A percentile compares a stretch with the other conserved stretches of the same genome.
Conservation (phyloP, 2,113 vertebrate species). For the Chaetops frenatus region DNA sequence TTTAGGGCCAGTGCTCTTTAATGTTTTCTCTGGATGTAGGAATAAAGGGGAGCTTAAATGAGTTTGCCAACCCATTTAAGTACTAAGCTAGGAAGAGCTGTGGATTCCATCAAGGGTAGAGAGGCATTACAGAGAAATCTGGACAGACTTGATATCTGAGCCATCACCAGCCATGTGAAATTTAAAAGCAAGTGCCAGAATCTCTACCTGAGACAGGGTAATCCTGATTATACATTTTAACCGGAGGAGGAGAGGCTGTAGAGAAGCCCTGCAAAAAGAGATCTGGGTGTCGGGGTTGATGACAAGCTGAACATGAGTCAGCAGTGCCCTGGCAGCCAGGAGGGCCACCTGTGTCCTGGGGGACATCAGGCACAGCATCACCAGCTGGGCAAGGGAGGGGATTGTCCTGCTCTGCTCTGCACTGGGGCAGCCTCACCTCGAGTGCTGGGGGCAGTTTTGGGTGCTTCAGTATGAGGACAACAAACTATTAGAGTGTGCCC, state of each 20-base stretch:
- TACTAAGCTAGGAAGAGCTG: background rate
- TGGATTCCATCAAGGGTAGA: accelerated
- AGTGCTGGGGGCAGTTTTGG: background rate
- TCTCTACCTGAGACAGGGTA: background rate
- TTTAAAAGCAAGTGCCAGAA: background rate
- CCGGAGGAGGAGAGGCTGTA: background rate
- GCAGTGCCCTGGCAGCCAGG: background rate
- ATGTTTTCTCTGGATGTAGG: background rate
- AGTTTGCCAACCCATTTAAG: background rate
- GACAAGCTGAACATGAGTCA: accelerated
- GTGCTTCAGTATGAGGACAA: accelerated
- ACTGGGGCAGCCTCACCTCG: accelerated
- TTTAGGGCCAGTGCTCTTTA: background rate
- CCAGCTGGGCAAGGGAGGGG: accelerated
- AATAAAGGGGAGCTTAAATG: background rate
- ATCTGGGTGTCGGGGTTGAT: background rate
- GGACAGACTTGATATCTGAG: background rate
- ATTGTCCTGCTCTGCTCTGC: background rate
- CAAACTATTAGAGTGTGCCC: background rate
- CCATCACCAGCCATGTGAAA: background rate
- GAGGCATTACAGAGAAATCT: background rate
- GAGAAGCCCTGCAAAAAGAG: background rate
- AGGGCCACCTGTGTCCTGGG: accelerated
- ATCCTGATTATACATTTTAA: background rate
- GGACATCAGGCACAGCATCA: background rate